phyloP scores from a whole-genome alignment of 37 sponge, comb jelly and placozoan species.

The Eunapius fragilis region DNA sequence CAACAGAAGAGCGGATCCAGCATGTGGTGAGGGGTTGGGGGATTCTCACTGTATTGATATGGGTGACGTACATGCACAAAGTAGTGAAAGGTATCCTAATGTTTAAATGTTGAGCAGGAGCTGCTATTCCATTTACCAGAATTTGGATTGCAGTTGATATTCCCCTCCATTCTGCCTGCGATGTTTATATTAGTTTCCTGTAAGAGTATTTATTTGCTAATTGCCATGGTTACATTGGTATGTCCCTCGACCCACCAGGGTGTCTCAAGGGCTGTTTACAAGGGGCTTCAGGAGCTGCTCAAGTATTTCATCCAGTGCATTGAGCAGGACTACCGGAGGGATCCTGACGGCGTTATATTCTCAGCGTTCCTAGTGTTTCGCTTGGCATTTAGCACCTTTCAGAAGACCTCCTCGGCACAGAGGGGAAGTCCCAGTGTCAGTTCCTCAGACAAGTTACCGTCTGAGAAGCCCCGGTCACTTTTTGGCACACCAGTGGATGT shows the following conservation, averaged over 20 bases:
- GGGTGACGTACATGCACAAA: too few relatives aligned
- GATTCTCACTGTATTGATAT: too few relatives aligned
- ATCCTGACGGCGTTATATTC: slow-evolving; percentile 48
- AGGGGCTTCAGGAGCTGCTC: slow-evolving; percentile 60
- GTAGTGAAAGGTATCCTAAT: neutral
- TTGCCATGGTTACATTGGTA: too few relatives aligned
- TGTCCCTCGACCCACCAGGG: slow-evolving; percentile 29
- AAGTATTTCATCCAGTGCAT: slow-evolving; percentile 46
- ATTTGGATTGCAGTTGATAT: too few relatives aligned
- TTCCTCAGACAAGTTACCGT: neutral
- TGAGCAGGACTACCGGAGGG: slow-evolving; percentile 41
- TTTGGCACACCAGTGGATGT: neutral
- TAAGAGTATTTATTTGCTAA: too few relatives aligned
- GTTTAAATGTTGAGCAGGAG: too few relatives aligned
- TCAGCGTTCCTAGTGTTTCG: slow-evolving; percentile 72
- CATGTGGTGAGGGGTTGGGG: slow-evolving; percentile 41
- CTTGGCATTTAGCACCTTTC: slow-evolving; percentile 52
- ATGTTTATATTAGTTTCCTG: too few relatives aligned
- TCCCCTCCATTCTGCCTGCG: too few relatives aligned
- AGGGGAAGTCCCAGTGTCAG: neutral
- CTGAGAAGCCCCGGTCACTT: neutral
- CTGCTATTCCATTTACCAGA: too few relatives aligned
- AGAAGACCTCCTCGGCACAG: neutral
- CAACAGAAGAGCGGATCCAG: slow-evolving; percentile 27
- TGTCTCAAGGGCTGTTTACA: slow-evolving; percentile 54